phyloP scores from a whole-genome alignment of 2,888 invertebrate genomes.

The Nymphalis c-album region DNA sequence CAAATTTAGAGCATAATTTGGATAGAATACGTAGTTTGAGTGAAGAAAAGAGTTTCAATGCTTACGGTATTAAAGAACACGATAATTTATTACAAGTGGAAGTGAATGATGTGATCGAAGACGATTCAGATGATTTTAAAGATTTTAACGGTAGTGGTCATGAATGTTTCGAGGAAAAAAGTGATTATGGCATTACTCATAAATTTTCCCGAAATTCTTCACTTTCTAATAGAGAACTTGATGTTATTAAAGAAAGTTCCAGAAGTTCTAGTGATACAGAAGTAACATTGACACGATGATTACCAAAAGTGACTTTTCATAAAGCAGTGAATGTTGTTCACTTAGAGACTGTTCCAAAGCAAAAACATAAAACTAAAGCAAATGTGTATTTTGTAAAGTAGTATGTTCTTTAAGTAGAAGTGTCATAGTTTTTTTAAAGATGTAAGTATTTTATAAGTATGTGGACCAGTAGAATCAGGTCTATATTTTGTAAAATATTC shows the following conservation, averaged over 20 bases:
- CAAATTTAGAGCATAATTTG: conserved; percentile 72
- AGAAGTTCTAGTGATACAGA: conserved; percentile 79
- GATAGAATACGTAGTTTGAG: conserved; percentile 77
- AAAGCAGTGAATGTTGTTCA: conserved; percentile 70
- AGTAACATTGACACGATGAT: conserved; percentile 79
- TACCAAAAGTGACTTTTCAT: conserved; percentile 75
- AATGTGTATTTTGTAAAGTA: conserved; percentile 39
- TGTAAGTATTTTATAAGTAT: conserved; percentile 28
- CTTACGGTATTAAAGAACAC: conserved; percentile 63
- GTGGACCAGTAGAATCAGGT: conserved; percentile 49
- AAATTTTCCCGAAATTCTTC: conserved; percentile 77
- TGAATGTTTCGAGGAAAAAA: conserved; percentile 70
- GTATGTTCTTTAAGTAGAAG: conserved; percentile 30
- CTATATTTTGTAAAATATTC: conserved; percentile 37
- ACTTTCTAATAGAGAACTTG: conserved; percentile 75
- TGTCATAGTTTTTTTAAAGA: conserved; percentile 18
- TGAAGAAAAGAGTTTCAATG: conserved; percentile 68
- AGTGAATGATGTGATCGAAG: conserved; percentile 66
- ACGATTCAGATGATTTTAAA: conserved; percentile 67
- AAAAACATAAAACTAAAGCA: conserved; percentile 52
- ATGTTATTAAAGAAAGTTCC: conserved; percentile 79
- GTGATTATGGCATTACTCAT: conserved; percentile 66
- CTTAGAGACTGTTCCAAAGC: conserved; percentile 61
- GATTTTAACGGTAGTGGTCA: conserved; percentile 61
- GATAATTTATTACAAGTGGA: conserved; percentile 75